These are phyloP conservation scores for Caenorhabditis macrosperma DNA, from an alignment of 2,888 invertebrate species.

Conservation along the genomic window DNA sequence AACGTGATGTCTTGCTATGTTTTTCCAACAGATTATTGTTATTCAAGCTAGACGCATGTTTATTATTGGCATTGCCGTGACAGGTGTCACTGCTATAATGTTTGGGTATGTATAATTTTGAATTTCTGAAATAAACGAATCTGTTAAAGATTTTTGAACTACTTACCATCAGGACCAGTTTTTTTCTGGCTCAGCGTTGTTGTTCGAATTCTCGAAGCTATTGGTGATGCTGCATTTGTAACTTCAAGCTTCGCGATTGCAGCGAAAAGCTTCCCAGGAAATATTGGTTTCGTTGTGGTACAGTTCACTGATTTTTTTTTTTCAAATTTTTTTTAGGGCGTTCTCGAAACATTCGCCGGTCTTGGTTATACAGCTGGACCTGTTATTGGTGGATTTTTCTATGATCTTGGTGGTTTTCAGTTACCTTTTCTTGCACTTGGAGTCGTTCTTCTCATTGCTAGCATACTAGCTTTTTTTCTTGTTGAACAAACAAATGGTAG, in stretches of 20 bases:
- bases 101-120: slow-evolving; percentile 83
- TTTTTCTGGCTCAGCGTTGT: slow-evolving; percentile 79
- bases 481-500: slow-evolving; percentile 73
- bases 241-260: slow-evolving; percentile 82
- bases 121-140: neutral
- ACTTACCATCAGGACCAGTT: slow-evolving; percentile 73
- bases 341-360: slow-evolving; percentile 87
- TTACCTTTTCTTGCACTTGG: slow-evolving; percentile 78
- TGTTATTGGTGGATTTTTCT: slow-evolving; percentile 90
- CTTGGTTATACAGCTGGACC: slow-evolving; percentile 92
- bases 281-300: slow-evolving; percentile 81
- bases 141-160: slow-evolving; percentile 75
- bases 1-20: too few relatives aligned
- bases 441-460: slow-evolving; percentile 71
- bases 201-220: slow-evolving; percentile 77
- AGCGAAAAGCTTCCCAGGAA: slow-evolving; percentile 81
- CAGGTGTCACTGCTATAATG: slow-evolving; percentile 88
- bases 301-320: too few relatives aligned
- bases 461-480: slow-evolving; percentile 68
- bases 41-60: slow-evolving; percentile 89
- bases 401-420: slow-evolving; percentile 80
- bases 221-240: slow-evolving; percentile 80
- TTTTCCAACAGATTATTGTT: slow-evolving; percentile 85
- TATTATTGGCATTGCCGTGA: slow-evolving; percentile 89
- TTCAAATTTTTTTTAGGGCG: too few relatives aligned